phyloP scores from a whole-genome alignment of 2,113 vertebrate genomes.

The Dendrocopos noguchii region DNA sequence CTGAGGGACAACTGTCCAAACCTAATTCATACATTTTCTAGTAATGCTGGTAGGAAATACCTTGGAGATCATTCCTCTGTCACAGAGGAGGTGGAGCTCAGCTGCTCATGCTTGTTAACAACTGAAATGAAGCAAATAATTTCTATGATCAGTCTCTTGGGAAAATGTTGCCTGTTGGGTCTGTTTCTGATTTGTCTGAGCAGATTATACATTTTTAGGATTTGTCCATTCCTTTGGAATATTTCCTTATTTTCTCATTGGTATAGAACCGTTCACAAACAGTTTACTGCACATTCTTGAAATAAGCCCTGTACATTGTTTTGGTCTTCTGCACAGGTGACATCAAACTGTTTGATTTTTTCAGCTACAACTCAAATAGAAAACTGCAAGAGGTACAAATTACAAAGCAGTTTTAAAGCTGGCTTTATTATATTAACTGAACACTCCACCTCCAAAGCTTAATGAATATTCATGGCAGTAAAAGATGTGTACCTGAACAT shows the following conservation, averaged over 20 bases:
- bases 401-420: background rate
- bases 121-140: conserved; percentile 50
- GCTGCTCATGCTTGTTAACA: conserved; percentile 44
- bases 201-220: background rate
- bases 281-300: background rate
- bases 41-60: background rate
- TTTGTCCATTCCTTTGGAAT: conserved; percentile 3
- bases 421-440: background rate
- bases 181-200: conserved; percentile 11
- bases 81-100: background rate
- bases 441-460: background rate
- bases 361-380: background rate
- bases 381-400: background rate
- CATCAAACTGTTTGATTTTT: background rate
- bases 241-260: background rate
- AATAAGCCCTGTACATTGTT: background rate
- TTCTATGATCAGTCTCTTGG: conserved; percentile 3
- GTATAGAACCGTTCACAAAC: background rate
- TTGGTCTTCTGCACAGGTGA: background rate
- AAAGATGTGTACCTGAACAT: background rate
- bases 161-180: background rate
- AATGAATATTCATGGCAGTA: background rate
- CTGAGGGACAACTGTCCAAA: background rate
- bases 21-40: background rate
- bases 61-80: conserved; percentile 3